phyloP scores from a whole-genome alignment of 1,140 invertebrate genomes.

The Dermatophagoides farinae region DNA sequence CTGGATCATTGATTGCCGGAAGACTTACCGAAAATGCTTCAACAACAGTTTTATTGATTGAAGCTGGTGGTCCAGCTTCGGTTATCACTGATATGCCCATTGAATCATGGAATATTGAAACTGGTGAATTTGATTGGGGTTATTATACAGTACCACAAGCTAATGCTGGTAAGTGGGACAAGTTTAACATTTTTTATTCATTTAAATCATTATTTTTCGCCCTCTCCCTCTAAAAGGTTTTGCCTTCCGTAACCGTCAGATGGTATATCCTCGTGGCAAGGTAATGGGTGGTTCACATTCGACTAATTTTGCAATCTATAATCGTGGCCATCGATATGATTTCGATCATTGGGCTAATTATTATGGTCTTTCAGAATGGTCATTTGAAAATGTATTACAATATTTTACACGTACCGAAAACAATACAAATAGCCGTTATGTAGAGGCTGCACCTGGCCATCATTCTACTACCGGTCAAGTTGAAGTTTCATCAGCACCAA shows the following conservation, averaged over 20 bases:
- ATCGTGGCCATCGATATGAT: constrained; percentile 69
- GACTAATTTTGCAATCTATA: constrained; percentile 86
- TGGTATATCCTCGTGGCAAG: constrained; percentile 18
- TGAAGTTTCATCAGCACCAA: constrained; percentile 59
- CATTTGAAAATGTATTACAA: constrained; percentile 55
- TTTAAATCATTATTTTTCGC: neutral
- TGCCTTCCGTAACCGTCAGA: neutral
- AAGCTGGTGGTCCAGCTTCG: constrained; percentile 44
- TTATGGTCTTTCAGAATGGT: constrained; percentile 74
- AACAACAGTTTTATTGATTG: constrained; percentile 37
- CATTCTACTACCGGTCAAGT: constrained; percentile 55
- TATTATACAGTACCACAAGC: constrained; percentile 58
- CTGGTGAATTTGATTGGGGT: constrained; percentile 42
- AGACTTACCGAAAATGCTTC: constrained; percentile 14
- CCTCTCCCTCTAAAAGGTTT: neutral
- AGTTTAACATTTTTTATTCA: neutral
- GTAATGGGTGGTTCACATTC: constrained; percentile 54
- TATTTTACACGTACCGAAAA: constrained; percentile 82
- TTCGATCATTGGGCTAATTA: constrained; percentile 71
- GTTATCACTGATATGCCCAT: constrained; percentile 51
- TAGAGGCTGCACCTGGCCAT: constrained; percentile 33
- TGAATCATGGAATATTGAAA: constrained; percentile 34
- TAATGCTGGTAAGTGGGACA: neutral
- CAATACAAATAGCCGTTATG: constrained; percentile 44
- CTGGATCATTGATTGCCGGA: constrained; percentile 17